Base-by-base conservation (phyloP, 2,888 invertebrate species). In the Drosophila neoperkinsi region DNA sequence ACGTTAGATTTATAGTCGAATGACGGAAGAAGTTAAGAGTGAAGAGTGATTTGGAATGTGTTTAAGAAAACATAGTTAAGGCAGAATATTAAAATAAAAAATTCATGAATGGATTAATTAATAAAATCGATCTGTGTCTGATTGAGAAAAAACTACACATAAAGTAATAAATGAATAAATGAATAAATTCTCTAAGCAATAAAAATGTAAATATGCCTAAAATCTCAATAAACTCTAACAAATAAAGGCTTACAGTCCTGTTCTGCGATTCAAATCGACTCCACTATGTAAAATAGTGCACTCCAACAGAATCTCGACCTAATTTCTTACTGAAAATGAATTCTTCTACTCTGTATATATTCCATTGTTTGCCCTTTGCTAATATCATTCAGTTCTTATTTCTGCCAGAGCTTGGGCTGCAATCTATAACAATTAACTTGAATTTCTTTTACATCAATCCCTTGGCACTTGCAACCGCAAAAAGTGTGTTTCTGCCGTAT, bases 391-490 rank as follows among this genome's bases (percentile, higher is more conserved):
- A 25, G 6, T 28, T 46, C n/a, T 16, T 25, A 46, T 16, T 9
- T 46, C 46, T 16, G 46, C 16, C 25, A 4, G 2, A 7, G 36
- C 18, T 9, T 28, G 11, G 33, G 1, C 41, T 49, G 34, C 53
- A 53, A 71, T 70, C 71, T 28, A 36, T 53, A 34, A 72, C 63
- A 71, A 82, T 79, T 82, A 74, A 65, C 79, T 74, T 46, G 41
- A 34, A 71, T 58, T 41, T 62, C 41, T 46, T 64, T 43, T 59
- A 50, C 68, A 82, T 82, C 79, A 74, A 73, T 78, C 82, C 69
- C 74, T 82, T 68, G 58, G 46, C 38, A 56, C 50, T 64, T 49
- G 41, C 36, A 36, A 65, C 73, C 65, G 55, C 65, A 73, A 59
- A 55, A 72, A 46, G 41, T 43, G 38, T 51, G 38, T 50, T 31